Evolutionary conservation across 2,888 invertebrate species (phyloP).

Genomic region (Lypha dubia): DNA sequence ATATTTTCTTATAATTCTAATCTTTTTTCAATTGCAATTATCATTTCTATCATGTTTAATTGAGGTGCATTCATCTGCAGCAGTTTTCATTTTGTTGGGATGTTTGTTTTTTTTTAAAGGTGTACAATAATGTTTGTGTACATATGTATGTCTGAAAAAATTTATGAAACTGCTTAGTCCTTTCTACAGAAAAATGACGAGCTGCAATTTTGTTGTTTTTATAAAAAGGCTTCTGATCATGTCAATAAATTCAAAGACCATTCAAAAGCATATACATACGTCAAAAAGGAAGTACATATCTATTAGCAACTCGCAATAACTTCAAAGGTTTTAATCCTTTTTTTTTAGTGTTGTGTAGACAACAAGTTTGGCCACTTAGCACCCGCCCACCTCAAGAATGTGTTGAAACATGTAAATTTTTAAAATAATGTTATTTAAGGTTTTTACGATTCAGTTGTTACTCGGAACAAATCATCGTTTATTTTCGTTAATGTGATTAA

Average conservation of each 20-base stretch:
- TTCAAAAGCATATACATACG: background rate
- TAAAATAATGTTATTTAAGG: too few species aligned
- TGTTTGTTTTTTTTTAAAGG: slow-evolving; percentile 63
- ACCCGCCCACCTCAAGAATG: too few species aligned
- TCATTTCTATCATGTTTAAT: slow-evolving; percentile 41
- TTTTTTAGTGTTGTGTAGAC: background rate
- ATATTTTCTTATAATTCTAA: slow-evolving; percentile 71
- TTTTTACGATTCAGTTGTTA: too few species aligned
- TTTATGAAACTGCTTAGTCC: slow-evolving; percentile 45
- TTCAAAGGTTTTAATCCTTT: background rate
- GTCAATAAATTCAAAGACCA: background rate
- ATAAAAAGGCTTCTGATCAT: background rate
- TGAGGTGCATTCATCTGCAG: slow-evolving; percentile 20
- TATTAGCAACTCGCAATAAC: background rate
- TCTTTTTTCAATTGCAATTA: slow-evolving; percentile 47
- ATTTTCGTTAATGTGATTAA: too few species aligned
- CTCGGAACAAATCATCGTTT: too few species aligned
- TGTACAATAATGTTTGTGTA: slow-evolving; percentile 51
- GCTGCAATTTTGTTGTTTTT: slow-evolving; percentile 21
- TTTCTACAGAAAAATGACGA: slow-evolving; percentile 63
- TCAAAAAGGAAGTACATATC: background rate
- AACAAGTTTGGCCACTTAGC: too few species aligned
- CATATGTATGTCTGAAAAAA: too few species aligned
- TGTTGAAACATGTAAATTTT: too few species aligned
- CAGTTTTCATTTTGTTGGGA: slow-evolving; percentile 29